Evolutionary conservation across 1,140 invertebrate species (phyloP), one percentile per base, ranked within the genome.

Genomic region (Brachionus paranguensis): DNA sequence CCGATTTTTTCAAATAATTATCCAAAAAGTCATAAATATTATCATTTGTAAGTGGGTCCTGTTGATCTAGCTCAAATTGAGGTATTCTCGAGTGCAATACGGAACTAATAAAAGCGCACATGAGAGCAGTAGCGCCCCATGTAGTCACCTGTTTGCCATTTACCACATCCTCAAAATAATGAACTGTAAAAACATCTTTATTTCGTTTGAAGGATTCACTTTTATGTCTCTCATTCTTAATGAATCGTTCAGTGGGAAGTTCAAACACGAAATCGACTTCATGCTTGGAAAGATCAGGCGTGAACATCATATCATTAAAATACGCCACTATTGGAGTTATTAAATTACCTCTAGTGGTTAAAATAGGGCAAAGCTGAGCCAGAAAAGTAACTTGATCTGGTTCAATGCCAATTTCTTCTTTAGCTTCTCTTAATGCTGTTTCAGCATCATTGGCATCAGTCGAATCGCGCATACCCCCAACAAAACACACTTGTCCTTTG

Each of bases 361-460:
- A 12, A 4, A 68, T n/a, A 14, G 85, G 85, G 29, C 60, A 24
- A n/a, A 84, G 24, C 55, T 72, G 47, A 17, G 43, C 85, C 20
- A 86, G 11, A 27, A 85, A 70, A 65, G 81, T 79, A 11, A 86
- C 81, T 24, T 83, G 55, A 17, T 47, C 20, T 11, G 74, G 74
- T 11, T 84, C 47, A 14, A 86, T 55, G 8, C 85, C 85, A 53
- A 86, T 85, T 68, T 86, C 85, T 70, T 86, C 85, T 12, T 68
- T 37, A 20, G 85, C 85, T 70, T 86, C 85, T 64, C 85, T 55
- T 27, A 86, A 20, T 7, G 85, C 70, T 20, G 85, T 86, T 37
- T 83, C 74, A 20, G 84, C 68, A 27, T 84, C 85, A n/a, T 84
- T 78, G 20, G 5, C 45, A 27, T 86, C 85, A 43, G 7, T 20